Evolutionary conservation across 2,888 invertebrate genomes (phyloP), one percentile per base, ranked within the genome.

Genomic region (Drosophila anomelani): DNA sequence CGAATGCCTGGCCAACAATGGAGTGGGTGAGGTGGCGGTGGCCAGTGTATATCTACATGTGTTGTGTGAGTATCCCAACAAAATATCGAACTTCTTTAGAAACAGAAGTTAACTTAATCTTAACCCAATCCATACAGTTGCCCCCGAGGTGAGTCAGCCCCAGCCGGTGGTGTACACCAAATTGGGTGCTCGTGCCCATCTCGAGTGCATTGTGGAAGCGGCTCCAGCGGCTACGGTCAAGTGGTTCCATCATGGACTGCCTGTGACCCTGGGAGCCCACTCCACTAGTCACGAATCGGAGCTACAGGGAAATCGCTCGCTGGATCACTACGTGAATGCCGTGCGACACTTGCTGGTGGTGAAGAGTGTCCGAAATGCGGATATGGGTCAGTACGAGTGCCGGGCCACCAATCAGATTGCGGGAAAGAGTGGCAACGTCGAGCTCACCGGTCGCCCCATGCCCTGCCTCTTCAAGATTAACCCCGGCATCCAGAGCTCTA

Each of bases 301-400:
- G 62, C 23, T 92, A 41, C 88, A 83, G 12, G 68, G 78, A 4
- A 90, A 89, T 68, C 80, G 76, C 87, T 94, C 94, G 36, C 79
- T 94, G 41, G 92, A 94, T 4, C 93, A 93, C 66, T 94, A 94
- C 86, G 93, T 93, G 0, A 93, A 93, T 6, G 94, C 94, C 26
- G 93, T 93, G 83, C 93, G 93, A 44, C 94, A 96, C 83, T 94
- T 94, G 79, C 92, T 97, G 62, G 93, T 96, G 47, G 95, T 97
- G 81, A 94, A 95, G 43, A 94, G 94, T 36, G 95, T 96, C 0
- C 94, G 94, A 39, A 93, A 93, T 58, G 92, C 94, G 0, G 97
- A 97, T 92, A 94, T 96, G 78, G 97, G 96, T 0, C 95, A 95
- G 89, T 97, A 97, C 91, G 95, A 96, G 6, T 97, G 97, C 91